These are phyloP conservation scores for Paramisgurnus dabryanus DNA, from an alignment of 2,113 vertebrate species.

Conservation along the genomic window DNA sequence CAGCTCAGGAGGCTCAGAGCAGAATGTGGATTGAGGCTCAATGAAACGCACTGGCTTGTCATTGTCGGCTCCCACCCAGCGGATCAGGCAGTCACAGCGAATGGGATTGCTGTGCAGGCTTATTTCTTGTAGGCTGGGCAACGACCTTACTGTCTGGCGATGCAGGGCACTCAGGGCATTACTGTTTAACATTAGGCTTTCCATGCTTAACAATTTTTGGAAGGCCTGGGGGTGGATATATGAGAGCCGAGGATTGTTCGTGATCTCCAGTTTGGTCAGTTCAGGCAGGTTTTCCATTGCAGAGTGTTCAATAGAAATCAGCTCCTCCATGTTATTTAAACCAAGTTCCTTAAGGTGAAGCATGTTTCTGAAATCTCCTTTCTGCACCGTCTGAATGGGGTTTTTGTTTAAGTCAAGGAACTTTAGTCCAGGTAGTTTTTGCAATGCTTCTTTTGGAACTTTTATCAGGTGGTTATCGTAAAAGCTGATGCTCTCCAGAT, in stretches of 20 bases:
- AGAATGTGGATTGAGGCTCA: constrained; percentile 92
- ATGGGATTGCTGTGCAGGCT: constrained; percentile 95
- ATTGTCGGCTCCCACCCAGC: constrained; percentile 83
- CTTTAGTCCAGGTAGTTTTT: constrained; percentile 93
- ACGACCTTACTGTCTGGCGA: constrained; percentile 82
- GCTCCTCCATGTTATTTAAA: constrained; percentile 96
- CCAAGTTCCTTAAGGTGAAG: constrained; percentile 91
- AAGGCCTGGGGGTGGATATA: constrained; percentile 94
- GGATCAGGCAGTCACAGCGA: constrained; percentile 93
- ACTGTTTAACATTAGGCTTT: constrained; percentile 98
- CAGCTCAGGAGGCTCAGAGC: constrained; percentile 90
- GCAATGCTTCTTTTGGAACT: constrained; percentile 91
- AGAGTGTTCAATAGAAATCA: constrained; percentile 89
- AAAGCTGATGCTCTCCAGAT: constrained; percentile 95
- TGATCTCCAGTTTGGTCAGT: constrained; percentile 93
- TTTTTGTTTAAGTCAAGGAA: constrained; percentile 99
- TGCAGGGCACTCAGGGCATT: constrained; percentile 94
- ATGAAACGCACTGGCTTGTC: constrained; percentile 86
- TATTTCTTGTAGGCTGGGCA: constrained; percentile 93
- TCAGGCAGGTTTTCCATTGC: constrained; percentile 95
- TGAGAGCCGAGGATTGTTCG: constrained; percentile 93
- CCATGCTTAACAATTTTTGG: constrained; percentile 84
- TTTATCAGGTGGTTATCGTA: constrained; percentile 91
- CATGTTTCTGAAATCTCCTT: constrained; percentile 97
- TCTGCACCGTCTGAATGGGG: constrained; percentile 90